phyloP scores from a whole-genome alignment of 2,888 invertebrate species.

The Lasioglossum morio region DNA sequence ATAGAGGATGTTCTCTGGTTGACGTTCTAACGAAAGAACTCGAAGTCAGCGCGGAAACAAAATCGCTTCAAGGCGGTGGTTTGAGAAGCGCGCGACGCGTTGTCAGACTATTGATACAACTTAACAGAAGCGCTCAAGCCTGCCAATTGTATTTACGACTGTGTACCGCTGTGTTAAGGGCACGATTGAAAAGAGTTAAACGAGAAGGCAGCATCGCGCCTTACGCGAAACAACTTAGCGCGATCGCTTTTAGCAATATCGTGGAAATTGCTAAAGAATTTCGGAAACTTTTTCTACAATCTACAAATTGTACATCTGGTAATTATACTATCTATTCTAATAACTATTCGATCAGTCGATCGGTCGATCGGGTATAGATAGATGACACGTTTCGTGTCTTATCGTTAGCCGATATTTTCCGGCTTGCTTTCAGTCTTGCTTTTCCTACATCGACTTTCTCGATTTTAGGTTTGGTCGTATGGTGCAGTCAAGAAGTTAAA shows the following conservation, averaged over 20 bases:
- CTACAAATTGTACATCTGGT: slow-evolving; percentile 91
- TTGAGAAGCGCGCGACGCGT: slow-evolving; percentile 93
- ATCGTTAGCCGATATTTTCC: neutral
- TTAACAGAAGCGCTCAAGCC: slow-evolving; percentile 90
- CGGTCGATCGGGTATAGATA: slow-evolving; percentile 1
- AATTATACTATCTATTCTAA: slow-evolving; percentile 71
- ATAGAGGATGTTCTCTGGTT: slow-evolving; percentile 90
- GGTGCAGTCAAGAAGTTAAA: slow-evolving; percentile 94
- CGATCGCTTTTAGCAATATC: slow-evolving; percentile 93
- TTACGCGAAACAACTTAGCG: slow-evolving; percentile 92
- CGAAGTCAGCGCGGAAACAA: slow-evolving; percentile 93
- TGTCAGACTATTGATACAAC: slow-evolving; percentile 92
- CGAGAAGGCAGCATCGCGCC: slow-evolving; percentile 92
- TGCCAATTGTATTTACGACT: slow-evolving; percentile 93
- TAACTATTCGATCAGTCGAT: too few relatives aligned
- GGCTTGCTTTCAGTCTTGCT: slow-evolving; percentile 7
- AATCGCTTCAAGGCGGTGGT: slow-evolving; percentile 95
- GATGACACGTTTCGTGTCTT: neutral
- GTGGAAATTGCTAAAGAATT: slow-evolving; percentile 91
- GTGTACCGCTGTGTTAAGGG: slow-evolving; percentile 92
- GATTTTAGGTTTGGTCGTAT: slow-evolving; percentile 91
- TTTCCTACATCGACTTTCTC: neutral
- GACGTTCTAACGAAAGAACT: slow-evolving; percentile 95
- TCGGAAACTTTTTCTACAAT: slow-evolving; percentile 92
- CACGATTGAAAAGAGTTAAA: slow-evolving; percentile 92